Evolutionary conservation across 2,888 invertebrate genomes (phyloP).

Genomic region (Xanthia togata): DNA sequence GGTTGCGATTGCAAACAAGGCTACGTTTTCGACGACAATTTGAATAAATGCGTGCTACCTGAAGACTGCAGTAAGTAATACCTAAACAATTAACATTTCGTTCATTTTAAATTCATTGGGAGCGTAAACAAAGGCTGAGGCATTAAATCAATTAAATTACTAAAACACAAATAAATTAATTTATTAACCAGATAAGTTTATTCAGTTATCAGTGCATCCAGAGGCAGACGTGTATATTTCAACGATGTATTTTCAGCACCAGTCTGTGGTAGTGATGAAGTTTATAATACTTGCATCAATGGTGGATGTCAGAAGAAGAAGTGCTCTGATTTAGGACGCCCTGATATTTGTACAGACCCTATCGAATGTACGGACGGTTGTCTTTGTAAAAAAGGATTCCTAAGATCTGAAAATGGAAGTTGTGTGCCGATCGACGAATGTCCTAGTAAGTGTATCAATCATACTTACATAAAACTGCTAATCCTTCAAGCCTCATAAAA

Average conservation of each 20-base stretch:
- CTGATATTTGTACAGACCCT: constrained; percentile 62
- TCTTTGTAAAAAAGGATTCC: constrained; percentile 60
- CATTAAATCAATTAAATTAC: too few relatives aligned
- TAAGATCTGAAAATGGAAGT: constrained; percentile 60
- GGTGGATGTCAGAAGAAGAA: constrained; percentile 69
- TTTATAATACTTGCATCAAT: constrained; percentile 64
- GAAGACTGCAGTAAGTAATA: constrained; percentile 63
- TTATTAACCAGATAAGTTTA: too few relatives aligned
- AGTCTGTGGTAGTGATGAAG: constrained; percentile 63
- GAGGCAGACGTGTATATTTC: neutral
- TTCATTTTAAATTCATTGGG: neutral
- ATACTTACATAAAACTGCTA: neutral
- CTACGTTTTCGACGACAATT: constrained; percentile 55
- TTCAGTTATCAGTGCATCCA: too few relatives aligned
- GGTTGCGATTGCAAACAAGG: constrained; percentile 61
- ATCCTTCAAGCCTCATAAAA: neutral
- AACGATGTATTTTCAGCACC: constrained; percentile 36
- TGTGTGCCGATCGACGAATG: constrained; percentile 70
- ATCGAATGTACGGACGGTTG: constrained; percentile 64
- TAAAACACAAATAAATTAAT: too few relatives aligned
- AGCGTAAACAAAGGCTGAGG: neutral
- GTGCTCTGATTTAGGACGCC: constrained; percentile 63
- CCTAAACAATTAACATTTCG: neutral
- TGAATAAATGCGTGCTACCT: constrained; percentile 44
- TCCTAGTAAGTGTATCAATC: constrained; percentile 60